These are phyloP conservation scores for Patella ulyssiponensis DNA, from an alignment of 2,888 invertebrate genomes.

Conservation along the genomic window DNA sequence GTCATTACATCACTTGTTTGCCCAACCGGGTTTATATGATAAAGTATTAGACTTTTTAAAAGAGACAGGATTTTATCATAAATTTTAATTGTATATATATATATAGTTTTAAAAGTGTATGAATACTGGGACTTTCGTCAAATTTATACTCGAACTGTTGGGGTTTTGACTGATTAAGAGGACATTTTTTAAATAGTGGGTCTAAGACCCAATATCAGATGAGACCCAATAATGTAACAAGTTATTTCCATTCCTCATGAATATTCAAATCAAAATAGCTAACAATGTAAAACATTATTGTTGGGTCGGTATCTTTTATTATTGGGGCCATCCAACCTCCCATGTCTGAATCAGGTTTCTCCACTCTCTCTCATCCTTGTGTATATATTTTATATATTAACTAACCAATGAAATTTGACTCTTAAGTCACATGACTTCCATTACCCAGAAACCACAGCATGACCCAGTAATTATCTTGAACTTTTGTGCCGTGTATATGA, in stretches of 20 bases:
- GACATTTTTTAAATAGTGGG: slow-evolving; percentile 1
- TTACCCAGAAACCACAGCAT: background rate
- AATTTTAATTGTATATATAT: background rate
- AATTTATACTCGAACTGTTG: background rate
- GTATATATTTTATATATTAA: slow-evolving; percentile 1
- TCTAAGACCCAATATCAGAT: background rate
- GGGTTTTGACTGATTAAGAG: background rate
- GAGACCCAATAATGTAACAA: background rate
- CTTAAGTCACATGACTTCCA: background rate
- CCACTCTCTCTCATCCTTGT: background rate
- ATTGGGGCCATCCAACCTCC: background rate
- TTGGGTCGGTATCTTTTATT: background rate
- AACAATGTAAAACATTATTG: background rate
- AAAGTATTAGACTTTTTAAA: no score
- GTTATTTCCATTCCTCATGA: background rate
- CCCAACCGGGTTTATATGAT: no score
- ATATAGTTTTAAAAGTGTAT: background rate
- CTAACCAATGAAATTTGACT: slow-evolving; percentile 3
- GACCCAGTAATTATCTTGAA: background rate
- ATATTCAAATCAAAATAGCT: slow-evolving; percentile 6
- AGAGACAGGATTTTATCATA: no score
- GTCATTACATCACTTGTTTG: no score
- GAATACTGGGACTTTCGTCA: background rate
- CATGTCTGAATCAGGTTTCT: background rate
- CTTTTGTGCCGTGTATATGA: no score